These are phyloP conservation scores for Drosophila lutescens DNA, from an alignment of 2,888 invertebrate species.

Conservation along the genomic window DNA sequence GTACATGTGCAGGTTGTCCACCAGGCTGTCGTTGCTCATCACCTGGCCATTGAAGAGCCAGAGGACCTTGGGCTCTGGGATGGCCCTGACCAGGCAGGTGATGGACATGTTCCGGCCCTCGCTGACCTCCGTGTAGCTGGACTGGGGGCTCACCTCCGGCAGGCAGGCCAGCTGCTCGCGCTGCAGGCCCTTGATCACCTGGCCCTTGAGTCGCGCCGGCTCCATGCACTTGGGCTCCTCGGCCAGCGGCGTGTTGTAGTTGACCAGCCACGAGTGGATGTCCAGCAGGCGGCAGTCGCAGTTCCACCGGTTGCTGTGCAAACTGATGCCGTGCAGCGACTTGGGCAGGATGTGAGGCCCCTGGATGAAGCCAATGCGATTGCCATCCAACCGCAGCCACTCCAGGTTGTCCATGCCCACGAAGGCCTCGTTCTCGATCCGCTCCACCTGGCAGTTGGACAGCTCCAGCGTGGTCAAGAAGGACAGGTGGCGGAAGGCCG, in stretches of 20 bases:
- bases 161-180: conserved; percentile 91
- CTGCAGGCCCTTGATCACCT: conserved; percentile 88
- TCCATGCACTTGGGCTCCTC: conserved; percentile 91
- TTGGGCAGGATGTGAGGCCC: conserved; percentile 90
- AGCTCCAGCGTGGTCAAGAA: conserved; percentile 92
- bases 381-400: conserved; percentile 93
- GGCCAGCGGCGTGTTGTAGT: conserved; percentile 90
- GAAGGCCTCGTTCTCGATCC: conserved; percentile 92
- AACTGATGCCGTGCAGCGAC: conserved; percentile 90
- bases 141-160: conserved; percentile 91
- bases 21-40: conserved; percentile 90
- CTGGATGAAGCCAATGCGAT: conserved; percentile 90
- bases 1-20: conserved; percentile 88
- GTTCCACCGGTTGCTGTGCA: conserved; percentile 95
- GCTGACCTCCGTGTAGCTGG: conserved; percentile 90
- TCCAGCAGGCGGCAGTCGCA: conserved; percentile 93
- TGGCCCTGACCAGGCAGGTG: conserved; percentile 91
- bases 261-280: conserved; percentile 91
- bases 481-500: conserved; percentile 90
- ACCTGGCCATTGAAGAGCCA: conserved; percentile 94
- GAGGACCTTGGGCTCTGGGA: conserved; percentile 91
- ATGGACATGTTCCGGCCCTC: conserved; percentile 93
- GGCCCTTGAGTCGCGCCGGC: conserved; percentile 88
- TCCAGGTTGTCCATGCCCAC: conserved; percentile 92
- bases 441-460: conserved; percentile 91